Conservation (phyloP, 2,113 vertebrate genomes). For the Eulemur macaco region DNA sequence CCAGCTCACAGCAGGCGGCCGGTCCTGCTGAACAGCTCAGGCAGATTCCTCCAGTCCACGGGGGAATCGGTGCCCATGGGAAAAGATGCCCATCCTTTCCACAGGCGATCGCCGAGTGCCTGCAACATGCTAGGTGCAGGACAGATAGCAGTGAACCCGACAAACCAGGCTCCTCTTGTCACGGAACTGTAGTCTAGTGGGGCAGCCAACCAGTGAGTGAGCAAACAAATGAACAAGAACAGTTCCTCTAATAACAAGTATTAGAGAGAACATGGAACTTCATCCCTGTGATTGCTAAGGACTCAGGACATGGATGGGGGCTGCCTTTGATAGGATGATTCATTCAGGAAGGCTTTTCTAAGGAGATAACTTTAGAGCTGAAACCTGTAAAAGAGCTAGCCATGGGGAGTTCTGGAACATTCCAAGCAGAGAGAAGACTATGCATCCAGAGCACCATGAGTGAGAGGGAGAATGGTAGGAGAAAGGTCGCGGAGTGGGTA, state of each 20-base stretch:
- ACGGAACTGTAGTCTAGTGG: neutral
- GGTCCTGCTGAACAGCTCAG: neutral
- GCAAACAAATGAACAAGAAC: neutral
- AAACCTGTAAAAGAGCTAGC: neutral
- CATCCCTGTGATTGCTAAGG: neutral
- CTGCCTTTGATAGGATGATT: neutral
- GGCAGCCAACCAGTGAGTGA: neutral
- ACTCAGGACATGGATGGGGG: neutral
- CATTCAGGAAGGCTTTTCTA: neutral
- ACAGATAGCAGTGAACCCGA: neutral
- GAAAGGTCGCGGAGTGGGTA: fast-evolving
- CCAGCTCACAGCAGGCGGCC: neutral
- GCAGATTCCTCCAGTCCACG: neutral
- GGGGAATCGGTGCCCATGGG: no score
- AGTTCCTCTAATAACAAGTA: neutral
- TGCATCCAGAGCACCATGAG: neutral
- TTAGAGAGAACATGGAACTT: neutral
- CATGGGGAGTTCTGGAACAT: neutral
- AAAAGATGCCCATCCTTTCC: neutral
- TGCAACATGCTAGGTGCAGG: fast-evolving
- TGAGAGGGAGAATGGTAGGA: neutral
- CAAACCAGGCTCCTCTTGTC: neutral
- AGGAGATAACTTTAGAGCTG: neutral
- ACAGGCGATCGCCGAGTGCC: neutral
- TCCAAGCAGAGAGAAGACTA: neutral